Percentiles rank a stretch among this genome's conserved stretches.
Conservation (phyloP, 2,888 invertebrate genomes). For the Microctonus brassicae region DNA sequence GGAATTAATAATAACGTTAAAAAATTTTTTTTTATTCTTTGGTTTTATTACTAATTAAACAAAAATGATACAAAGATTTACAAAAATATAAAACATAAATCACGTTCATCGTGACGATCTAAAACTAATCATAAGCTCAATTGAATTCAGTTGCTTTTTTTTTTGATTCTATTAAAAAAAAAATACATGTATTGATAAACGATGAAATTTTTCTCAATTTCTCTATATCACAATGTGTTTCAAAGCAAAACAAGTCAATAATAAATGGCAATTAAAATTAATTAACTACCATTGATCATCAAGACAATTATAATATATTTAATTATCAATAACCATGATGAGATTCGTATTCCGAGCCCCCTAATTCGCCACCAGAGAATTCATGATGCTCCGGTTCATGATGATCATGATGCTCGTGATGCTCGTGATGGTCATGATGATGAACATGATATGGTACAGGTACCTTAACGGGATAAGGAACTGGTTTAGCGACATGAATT, state of each 20-base stretch:
- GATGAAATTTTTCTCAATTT: conserved; percentile 26
- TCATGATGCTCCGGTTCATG: conserved; percentile 36
- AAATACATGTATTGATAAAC: conserved; percentile 45
- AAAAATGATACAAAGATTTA: conserved; percentile 13
- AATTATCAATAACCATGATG: conserved; percentile 40
- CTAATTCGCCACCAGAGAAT: conserved; percentile 48
- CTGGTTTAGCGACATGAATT: conserved; percentile 68
- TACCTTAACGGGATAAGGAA: conserved; percentile 79
- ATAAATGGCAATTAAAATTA: not conserved
- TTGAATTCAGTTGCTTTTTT: not conserved
- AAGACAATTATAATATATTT: not conserved
- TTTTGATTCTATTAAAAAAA: conserved; percentile 16
- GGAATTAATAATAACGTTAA: not conserved
- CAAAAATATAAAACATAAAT: conserved; percentile 23
- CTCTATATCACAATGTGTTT: conserved; percentile 15
- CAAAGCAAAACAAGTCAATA: not conserved
- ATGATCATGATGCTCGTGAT: conserved; percentile 39
- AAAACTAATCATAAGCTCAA: not conserved
- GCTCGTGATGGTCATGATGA: conserved; percentile 41
- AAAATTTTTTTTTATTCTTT: conserved; percentile 56
- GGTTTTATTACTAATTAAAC: conserved; percentile 59
- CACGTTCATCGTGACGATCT: not conserved
- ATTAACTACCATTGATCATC: not conserved
- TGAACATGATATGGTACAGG: conserved; percentile 65
- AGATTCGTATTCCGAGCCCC: conserved; percentile 39